Percentiles rank a stretch among this genome's conserved stretches.
These are phyloP conservation scores for Geotria australis DNA, from an alignment of 2,797 vertebrate genomes.

Conservation along the genomic window DNA sequence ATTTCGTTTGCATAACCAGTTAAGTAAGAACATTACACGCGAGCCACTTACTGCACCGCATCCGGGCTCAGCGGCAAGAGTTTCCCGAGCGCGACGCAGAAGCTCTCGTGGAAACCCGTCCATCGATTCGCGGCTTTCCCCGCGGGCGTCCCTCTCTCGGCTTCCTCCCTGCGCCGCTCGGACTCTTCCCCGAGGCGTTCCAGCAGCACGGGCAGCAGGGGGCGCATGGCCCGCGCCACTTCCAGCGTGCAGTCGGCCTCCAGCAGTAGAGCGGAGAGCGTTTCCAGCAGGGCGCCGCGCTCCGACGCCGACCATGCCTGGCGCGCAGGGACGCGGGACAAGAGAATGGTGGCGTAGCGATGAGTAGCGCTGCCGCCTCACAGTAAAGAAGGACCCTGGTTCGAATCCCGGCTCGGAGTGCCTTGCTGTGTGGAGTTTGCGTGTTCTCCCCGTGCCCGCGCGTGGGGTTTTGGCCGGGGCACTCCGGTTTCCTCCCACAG, in stretches of 20 bases:
- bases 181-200: conserved; percentile 36
- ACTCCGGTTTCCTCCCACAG: no score
- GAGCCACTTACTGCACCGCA: conserved; percentile 37
- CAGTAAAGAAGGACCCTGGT: no score
- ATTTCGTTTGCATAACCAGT: not conserved
- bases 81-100: conserved; percentile 80
- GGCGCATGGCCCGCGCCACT: conserved; percentile 42
- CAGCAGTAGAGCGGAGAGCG: conserved; percentile 14
- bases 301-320: no score
- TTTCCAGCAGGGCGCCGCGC: no score
- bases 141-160: conserved; percentile 2
- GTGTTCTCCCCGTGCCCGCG: no score
- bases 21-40: not conserved
- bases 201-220: conserved; percentile 54
- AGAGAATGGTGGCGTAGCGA: no score
- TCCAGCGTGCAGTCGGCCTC: conserved; percentile 62
- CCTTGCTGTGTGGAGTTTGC: no score
- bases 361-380: no score
- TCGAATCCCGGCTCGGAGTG: no score
- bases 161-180: no score
- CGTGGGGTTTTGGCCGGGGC: no score
- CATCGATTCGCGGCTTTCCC: conserved; percentile 18
- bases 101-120: conserved; percentile 39
- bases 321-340: no score
- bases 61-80: conserved; percentile 44